Conservation (phyloP, 2,113 vertebrate species). For the Tenebrosternarchus preto region DNA sequence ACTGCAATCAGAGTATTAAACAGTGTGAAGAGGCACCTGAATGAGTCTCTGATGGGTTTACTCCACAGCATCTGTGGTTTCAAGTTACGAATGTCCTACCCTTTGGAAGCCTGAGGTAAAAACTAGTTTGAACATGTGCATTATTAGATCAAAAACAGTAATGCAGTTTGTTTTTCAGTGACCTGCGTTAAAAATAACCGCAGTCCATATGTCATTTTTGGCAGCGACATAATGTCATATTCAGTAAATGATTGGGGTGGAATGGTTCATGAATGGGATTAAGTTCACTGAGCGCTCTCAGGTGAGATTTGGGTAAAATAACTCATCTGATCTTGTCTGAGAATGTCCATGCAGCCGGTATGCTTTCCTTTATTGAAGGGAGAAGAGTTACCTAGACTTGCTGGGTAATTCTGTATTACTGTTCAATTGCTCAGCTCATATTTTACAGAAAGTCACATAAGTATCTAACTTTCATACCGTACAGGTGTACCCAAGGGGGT, state of each 20-base stretch:
- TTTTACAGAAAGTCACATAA: neutral
- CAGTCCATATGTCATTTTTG: neutral
- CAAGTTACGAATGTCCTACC: neutral
- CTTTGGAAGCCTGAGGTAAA: neutral
- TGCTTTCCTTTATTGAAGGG: neutral
- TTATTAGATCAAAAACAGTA: slow-evolving; percentile 15
- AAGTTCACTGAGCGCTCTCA: neutral
- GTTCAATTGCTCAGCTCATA: neutral
- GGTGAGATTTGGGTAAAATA: too few species aligned
- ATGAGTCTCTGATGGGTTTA: neutral
- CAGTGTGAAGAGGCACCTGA: neutral
- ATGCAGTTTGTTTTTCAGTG: too few species aligned
- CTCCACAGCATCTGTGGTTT: neutral
- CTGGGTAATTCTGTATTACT: neutral
- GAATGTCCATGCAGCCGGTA: too few species aligned
- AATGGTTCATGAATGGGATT: neutral
- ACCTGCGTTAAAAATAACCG: slow-evolving; percentile 8
- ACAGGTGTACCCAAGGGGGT: too few species aligned
- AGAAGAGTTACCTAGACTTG: neutral
- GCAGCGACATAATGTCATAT: slow-evolving; percentile 12
- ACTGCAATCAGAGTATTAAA: neutral
- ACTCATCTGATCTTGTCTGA: too few species aligned
- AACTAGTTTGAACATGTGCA: slow-evolving; percentile 15
- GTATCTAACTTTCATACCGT: neutral
- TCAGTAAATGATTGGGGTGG: neutral